Base-by-base conservation (phyloP, 2,888 invertebrate genomes). In the Dexiosoma caninum region DNA sequence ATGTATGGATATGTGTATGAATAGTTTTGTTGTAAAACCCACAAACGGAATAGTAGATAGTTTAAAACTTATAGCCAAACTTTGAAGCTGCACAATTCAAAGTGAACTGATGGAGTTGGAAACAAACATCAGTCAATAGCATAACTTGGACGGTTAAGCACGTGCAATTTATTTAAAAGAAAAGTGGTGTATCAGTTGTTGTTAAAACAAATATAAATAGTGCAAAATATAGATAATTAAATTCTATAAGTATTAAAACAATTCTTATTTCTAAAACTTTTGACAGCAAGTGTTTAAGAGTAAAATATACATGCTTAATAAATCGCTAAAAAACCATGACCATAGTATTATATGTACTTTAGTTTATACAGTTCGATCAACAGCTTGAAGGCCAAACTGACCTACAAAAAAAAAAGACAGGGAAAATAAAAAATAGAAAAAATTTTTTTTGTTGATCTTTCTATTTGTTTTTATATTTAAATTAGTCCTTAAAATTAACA, bases 361-460 rank as follows among this genome's bases (percentile, higher is more conserved):
- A 10, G 64, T 67, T 53, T 70, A 42, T 4, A 16, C 19, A 53
- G 72, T 19, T 71, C 42, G 35, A 53, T 59, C 53, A 79, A 59
- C 62, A 55, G 59, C 32, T 79, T 42, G 66, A 80, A 80, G 79
- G 79, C 71, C 70, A 60, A 75, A 64, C 53, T 80, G 79, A 80
- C 64, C 75, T 71, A 64, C 62, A 64, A 49, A 66, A 5, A 6
- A 27, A 27, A 27, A 3, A 27, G 27, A 59, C n/a, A n/a, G n/a
- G n/a, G n/a, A 14, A 35, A 16, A 21, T 32, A 42, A 51, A 40
- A 12, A 21, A 12, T 21, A 21, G 6, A 16, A 44, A 9, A n/a
- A 27, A 27, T 5, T 27, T 27, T 5, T 5, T 6, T 5, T 5
- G 4, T 27, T 5, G 6, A 27, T 27, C 3, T 5, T 5, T 27